Evolutionary conservation across 2,888 invertebrate genomes (phyloP).

Genomic region (Noctua janthe): DNA sequence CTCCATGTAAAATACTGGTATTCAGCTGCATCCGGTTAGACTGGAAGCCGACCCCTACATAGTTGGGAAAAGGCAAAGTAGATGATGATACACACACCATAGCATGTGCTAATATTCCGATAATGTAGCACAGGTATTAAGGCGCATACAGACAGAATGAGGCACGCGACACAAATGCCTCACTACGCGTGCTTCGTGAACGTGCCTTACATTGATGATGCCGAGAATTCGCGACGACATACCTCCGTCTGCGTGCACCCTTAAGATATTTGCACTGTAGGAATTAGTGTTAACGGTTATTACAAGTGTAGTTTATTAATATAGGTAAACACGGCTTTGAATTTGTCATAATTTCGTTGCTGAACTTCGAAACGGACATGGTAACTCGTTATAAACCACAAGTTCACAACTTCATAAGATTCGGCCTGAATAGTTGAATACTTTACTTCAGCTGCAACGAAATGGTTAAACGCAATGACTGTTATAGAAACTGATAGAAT

Average conservation of each 20-base stretch:
- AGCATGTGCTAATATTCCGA: background rate
- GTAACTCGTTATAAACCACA: slow-evolving; percentile 24
- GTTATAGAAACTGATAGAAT: slow-evolving; percentile 37
- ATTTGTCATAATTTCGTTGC: slow-evolving; percentile 20
- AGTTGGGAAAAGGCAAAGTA: background rate
- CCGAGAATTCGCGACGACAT: slow-evolving; percentile 22
- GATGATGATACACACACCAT: background rate
- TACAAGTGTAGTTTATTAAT: background rate
- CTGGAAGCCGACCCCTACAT: background rate
- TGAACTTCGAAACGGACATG: slow-evolving; percentile 4
- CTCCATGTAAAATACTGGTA: background rate
- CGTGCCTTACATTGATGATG: slow-evolving; percentile 34
- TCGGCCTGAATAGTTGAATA: slow-evolving; percentile 37
- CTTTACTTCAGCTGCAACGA: slow-evolving; percentile 14
- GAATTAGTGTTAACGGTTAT: background rate
- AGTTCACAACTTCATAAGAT: background rate
- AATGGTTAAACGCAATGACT: background rate
- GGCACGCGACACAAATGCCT: slow-evolving; percentile 47
- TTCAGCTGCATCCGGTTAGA: background rate
- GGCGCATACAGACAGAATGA: slow-evolving; percentile 23
- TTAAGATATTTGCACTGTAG: background rate
- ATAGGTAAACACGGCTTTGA: background rate
- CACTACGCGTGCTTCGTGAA: background rate
- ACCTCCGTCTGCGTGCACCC: background rate
- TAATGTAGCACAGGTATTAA: slow-evolving; percentile 41